phyloP scores from a whole-genome alignment of 92 coral and sea anemone genomes.

The Epizoanthus ramosus region DNA sequence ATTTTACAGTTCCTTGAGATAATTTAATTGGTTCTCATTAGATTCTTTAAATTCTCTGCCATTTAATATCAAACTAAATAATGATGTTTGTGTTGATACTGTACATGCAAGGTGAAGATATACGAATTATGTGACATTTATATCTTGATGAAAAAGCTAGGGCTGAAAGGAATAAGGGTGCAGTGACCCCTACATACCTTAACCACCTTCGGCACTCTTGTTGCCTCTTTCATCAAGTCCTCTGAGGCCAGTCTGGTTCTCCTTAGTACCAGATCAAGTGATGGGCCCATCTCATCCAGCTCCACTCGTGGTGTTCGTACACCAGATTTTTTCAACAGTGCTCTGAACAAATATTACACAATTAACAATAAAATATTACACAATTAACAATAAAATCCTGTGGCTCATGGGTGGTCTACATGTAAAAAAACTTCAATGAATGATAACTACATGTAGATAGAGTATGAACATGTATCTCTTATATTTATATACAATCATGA shows the following conservation, averaged over 20 bases:
- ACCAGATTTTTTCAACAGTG: slow-evolving; percentile 90
- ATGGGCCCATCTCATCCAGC: slow-evolving; percentile 95
- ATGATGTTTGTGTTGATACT: not conserved
- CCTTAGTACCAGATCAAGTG: slow-evolving; percentile 79
- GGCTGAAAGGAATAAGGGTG: not conserved
- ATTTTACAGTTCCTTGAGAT: too few relatives aligned
- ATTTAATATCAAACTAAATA: too few relatives aligned
- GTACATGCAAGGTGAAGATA: not conserved
- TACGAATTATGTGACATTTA: not conserved
- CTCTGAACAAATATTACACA: slow-evolving; percentile 48
- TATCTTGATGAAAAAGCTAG: not conserved
- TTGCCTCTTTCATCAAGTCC: slow-evolving; percentile 89
- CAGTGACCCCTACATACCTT: slow-evolving; percentile 57
- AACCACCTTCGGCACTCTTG: slow-evolving; percentile 77
- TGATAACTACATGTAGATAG: not conserved
- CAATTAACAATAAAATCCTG: not conserved
- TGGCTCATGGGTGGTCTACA: not conserved
- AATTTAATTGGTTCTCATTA: too few relatives aligned
- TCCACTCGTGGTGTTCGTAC: slow-evolving; percentile 92
- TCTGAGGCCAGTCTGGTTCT: slow-evolving; percentile 93
- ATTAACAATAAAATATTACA: not conserved
- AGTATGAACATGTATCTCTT: not conserved
- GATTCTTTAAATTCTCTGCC: too few relatives aligned
- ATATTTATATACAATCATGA: not conserved
- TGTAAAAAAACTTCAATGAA: too few relatives aligned